Evolutionary conservation across 2,113 vertebrate genomes (phyloP).

Genomic region (Dasypus novemcinctus): DNA sequence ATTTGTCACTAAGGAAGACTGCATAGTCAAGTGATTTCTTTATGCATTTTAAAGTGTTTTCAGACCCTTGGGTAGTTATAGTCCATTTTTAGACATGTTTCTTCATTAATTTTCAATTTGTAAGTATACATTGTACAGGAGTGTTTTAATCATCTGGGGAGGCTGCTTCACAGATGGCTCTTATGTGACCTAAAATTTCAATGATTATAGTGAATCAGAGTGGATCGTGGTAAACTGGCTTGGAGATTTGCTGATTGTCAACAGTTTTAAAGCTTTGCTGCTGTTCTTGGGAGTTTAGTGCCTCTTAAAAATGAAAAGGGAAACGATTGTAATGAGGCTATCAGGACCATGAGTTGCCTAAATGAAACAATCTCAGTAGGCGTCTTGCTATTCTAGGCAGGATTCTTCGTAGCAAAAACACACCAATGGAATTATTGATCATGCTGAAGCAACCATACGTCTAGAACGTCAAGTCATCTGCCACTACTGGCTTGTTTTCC

Average conservation of each 20-base stretch:
- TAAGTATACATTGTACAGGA: slow-evolving; percentile 64
- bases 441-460: not conserved
- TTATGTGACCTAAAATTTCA: slow-evolving; percentile 72
- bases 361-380: not conserved
- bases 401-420: not conserved
- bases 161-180: slow-evolving; percentile 67
- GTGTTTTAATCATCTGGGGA: slow-evolving; percentile 67
- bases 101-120: slow-evolving; percentile 80
- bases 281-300: slow-evolving; percentile 20
- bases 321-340: not conserved
- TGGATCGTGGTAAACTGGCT: slow-evolving; percentile 48
- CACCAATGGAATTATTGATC: not conserved
- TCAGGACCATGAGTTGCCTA: not conserved
- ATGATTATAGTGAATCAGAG: slow-evolving; percentile 70
- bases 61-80: slow-evolving; percentile 61
- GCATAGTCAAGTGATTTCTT: slow-evolving; percentile 66
- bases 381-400: not conserved
- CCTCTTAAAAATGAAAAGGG: slow-evolving; percentile 48
- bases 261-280: slow-evolving; percentile 46
- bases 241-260: slow-evolving; percentile 56
- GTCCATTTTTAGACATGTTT: slow-evolving; percentile 77
- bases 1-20: slow-evolving; percentile 69
- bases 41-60: slow-evolving; percentile 69
- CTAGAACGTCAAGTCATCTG: not conserved
- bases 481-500: not conserved